These are phyloP conservation scores for Scaptomyza polygonia DNA, from an alignment of 2,888 invertebrate species.

Conservation along the genomic window DNA sequence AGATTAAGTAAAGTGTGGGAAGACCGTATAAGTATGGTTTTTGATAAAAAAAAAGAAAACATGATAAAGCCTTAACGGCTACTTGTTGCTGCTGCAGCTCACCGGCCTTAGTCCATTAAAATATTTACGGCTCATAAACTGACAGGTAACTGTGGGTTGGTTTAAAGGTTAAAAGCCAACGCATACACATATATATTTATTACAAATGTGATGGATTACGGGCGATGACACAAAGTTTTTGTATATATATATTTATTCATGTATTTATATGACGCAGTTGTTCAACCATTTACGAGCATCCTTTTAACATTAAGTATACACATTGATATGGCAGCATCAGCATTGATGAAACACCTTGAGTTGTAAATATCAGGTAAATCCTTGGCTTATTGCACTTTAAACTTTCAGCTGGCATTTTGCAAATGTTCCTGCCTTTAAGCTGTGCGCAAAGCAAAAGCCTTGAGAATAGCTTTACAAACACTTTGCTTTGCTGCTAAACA, in stretches of 20 bases:
- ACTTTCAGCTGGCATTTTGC: conserved; percentile 26
- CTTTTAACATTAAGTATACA: conserved; percentile 37
- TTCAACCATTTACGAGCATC: conserved; percentile 39
- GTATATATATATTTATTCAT: background rate
- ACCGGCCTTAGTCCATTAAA: conserved; percentile 33
- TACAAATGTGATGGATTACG: conserved; percentile 73
- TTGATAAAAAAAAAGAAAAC: conserved; percentile 20
- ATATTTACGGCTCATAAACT: conserved; percentile 39
- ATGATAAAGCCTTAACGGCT: conserved; percentile 5
- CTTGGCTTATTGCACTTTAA: conserved; percentile 29
- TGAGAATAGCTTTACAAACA: conserved; percentile 13
- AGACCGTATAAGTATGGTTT: background rate
- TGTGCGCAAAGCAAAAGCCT: conserved; percentile 23
- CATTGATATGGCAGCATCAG: background rate
- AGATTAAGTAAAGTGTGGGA: conserved; percentile 16
- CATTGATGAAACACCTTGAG: conserved; percentile 19
- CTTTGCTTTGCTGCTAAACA: background rate
- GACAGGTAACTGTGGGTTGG: conserved; percentile 14
- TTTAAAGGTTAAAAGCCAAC: conserved; percentile 52
- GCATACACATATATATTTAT: conserved; percentile 41
- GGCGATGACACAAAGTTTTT: conserved; percentile 47
- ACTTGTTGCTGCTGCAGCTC: conserved; percentile 47
- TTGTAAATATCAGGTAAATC: conserved; percentile 18
- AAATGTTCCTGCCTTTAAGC: conserved; percentile 16
- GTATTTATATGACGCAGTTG: conserved; percentile 28